Conservation (phyloP, 2,888 invertebrate genomes). For the Teinopalpus imperialis region DNA sequence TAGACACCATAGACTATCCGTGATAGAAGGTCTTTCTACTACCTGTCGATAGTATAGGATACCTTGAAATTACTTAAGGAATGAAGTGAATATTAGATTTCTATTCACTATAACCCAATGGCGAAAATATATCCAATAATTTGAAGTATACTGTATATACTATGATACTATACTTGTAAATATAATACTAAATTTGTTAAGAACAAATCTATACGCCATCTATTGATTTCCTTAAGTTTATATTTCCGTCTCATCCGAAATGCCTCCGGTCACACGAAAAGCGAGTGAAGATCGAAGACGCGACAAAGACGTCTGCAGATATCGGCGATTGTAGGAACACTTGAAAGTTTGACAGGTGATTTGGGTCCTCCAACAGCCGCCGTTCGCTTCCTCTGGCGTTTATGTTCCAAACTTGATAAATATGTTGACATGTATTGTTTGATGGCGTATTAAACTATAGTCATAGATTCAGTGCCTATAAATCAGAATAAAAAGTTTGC, state of each 20-base stretch:
- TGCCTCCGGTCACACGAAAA: slow-evolving; percentile 49
- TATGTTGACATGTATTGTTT: slow-evolving; percentile 49
- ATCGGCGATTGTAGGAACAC: slow-evolving; percentile 61
- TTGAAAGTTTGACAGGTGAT: slow-evolving; percentile 74
- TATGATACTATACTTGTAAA: too few relatives aligned
- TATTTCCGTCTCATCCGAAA: slow-evolving; percentile 27
- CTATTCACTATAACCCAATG: too few relatives aligned
- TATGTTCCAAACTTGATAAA: slow-evolving; percentile 38
- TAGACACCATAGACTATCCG: too few relatives aligned
- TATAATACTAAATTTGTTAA: too few relatives aligned
- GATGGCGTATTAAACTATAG: slow-evolving; percentile 8
- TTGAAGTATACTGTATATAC: slow-evolving; percentile 15
- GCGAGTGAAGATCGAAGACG: slow-evolving; percentile 53
- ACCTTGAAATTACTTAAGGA: too few relatives aligned
- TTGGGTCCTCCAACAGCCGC: slow-evolving; percentile 60
- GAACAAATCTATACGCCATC: neutral
- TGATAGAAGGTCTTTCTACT: too few relatives aligned
- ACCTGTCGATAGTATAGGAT: too few relatives aligned
- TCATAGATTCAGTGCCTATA: too few relatives aligned
- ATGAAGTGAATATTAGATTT: too few relatives aligned
- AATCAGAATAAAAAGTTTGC: too few relatives aligned
- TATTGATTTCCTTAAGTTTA: slow-evolving; percentile 10
- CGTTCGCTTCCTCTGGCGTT: slow-evolving; percentile 59
- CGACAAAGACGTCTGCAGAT: slow-evolving; percentile 73
- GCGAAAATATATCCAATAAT: too few relatives aligned